Evolutionary conservation across 53 echinoderm and acorn worm genomes (phyloP).

Genomic region (Zoroaster sp.): DNA sequence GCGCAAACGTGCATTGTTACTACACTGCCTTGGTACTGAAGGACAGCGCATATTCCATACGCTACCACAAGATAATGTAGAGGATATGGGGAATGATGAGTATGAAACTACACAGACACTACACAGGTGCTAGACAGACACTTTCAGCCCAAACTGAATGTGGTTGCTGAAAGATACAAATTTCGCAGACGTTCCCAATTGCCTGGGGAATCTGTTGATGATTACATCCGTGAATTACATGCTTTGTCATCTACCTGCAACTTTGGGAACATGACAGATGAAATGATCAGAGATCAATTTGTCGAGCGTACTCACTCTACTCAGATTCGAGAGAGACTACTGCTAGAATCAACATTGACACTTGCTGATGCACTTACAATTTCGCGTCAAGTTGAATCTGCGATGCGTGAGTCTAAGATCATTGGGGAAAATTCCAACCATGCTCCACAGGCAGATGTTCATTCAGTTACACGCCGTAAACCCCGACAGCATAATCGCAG

Average conservation of each 20-base stretch:
- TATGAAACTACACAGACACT: not conserved
- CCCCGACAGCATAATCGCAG: not conserved
- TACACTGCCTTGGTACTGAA: constrained; percentile 21
- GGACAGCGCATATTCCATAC: constrained; percentile 22
- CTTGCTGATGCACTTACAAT: constrained; percentile 27
- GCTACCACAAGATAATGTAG: not conserved
- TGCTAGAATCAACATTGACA: constrained; percentile 43
- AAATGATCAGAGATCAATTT: constrained; percentile 65
- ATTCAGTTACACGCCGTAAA: not conserved
- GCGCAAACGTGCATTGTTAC: not conserved
- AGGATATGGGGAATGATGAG: not conserved
- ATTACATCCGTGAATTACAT: constrained; percentile 41
- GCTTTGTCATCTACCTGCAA: too few species aligned
- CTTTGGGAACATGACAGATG: constrained; percentile 22
- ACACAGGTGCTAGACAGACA: not conserved
- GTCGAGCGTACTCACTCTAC: constrained; percentile 34
- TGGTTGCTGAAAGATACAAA: constrained; percentile 62
- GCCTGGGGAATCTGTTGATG: too few species aligned
- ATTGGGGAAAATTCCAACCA: constrained; percentile 1
- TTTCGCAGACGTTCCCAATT: constrained; percentile 45
- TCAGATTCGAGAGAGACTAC: constrained; percentile 40
- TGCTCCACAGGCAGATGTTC: not conserved
- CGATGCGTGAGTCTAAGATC: constrained; percentile 24
- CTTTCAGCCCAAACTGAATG: constrained; percentile 49
- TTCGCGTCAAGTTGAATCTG: constrained; percentile 29